Evolutionary conservation across 2,797 vertebrate genomes (phyloP).

Genomic region (Eurystomus glaucurus): DNA sequence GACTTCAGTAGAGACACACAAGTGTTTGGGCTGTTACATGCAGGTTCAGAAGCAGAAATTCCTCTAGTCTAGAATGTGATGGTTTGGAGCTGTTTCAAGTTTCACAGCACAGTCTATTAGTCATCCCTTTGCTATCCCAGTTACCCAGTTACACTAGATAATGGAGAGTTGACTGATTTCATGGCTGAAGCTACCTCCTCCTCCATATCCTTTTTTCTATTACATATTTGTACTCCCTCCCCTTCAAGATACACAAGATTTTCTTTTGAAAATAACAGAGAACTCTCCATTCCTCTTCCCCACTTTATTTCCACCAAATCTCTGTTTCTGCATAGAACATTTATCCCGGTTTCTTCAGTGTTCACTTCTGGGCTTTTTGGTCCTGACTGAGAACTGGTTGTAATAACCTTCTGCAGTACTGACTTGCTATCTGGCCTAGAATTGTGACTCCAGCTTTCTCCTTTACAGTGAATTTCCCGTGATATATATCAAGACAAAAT

Average conservation of each 20-base stretch:
- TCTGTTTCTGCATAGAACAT: not conserved
- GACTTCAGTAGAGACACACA: not conserved
- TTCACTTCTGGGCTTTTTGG: not conserved
- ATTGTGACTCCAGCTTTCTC: constrained; percentile 7
- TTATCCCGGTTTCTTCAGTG: not conserved
- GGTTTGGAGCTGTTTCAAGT: not conserved
- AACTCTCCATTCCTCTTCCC: not conserved
- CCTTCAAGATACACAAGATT: not conserved
- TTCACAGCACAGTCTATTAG: not conserved
- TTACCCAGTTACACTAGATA: not conserved
- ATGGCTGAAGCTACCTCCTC: not conserved
- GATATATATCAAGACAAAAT: not conserved
- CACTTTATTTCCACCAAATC: not conserved
- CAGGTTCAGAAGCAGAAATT: not conserved
- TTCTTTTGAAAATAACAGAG: not conserved
- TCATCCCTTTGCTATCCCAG: not conserved
- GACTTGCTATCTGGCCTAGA: not conserved
- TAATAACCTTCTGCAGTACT: not conserved
- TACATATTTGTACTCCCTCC: not conserved
- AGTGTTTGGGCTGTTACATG: not conserved
- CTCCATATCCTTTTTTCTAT: not conserved
- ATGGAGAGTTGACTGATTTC: not conserved
- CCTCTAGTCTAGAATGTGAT: not conserved
- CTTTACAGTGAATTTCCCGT: not conserved
- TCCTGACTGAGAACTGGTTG: not conserved